phyloP scores from a whole-genome alignment of 2,888 invertebrate species.

The Cyclophora albipunctata region DNA sequence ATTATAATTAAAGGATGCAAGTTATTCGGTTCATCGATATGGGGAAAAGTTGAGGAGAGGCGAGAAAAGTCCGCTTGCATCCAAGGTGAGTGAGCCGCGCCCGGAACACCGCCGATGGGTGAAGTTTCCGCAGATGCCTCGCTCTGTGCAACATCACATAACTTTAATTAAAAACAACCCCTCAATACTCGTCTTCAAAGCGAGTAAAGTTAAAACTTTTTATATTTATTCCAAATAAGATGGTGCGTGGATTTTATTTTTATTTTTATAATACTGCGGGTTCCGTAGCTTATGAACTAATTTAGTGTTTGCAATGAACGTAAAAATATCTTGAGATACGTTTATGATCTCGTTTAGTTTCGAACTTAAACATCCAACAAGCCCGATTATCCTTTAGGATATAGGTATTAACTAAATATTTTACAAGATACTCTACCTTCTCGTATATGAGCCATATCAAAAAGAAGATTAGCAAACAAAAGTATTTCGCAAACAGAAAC shows the following conservation, averaged over 20 bases:
- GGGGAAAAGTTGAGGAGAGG: conserved; percentile 7
- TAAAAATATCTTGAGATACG: background rate
- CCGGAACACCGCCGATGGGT: conserved; percentile 3
- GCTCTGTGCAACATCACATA: conserved; percentile 38
- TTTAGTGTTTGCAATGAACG: background rate
- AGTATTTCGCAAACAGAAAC: background rate
- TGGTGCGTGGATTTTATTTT: background rate
- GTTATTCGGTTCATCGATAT: conserved; percentile 2
- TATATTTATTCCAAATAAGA: conserved; percentile 32
- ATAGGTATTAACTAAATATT: no score
- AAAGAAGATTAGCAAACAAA: no score
- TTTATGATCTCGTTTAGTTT: no score
- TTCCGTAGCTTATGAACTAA: background rate
- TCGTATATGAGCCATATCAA: no score
- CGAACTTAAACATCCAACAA: no score
- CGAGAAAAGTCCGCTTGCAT: conserved; percentile 15
- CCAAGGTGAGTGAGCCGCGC: conserved; percentile 18
- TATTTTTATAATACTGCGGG: background rate
- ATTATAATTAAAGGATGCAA: background rate
- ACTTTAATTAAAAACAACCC: conserved; percentile 55
- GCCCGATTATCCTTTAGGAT: no score
- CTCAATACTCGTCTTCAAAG: conserved; percentile 35
- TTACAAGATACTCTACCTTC: no score
- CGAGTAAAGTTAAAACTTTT: conserved; percentile 31
- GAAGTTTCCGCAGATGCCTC: conserved; percentile 15